Evolutionary conservation across 2,888 invertebrate genomes (phyloP).

Genomic region (Timema cristinae): DNA sequence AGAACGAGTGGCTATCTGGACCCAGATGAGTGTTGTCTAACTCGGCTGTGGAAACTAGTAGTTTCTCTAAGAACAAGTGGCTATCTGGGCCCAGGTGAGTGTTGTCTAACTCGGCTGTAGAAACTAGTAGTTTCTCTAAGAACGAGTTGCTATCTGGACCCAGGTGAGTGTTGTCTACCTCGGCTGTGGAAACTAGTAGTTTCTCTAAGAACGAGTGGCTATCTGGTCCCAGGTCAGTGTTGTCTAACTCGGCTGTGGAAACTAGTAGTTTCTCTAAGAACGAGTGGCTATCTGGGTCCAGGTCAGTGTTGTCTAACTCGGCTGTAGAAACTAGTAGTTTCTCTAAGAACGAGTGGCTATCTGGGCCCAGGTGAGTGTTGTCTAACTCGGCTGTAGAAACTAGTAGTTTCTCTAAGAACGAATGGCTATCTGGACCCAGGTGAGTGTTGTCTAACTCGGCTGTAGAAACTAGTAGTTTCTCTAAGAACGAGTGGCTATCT

Average conservation of each 20-base stretch:
- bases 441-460: constrained; percentile 47
- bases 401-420: too few species aligned
- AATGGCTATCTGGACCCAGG: too few species aligned
- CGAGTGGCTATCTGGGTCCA: too few species aligned
- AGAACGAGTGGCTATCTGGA: too few species aligned
- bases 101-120: constrained; percentile 7
- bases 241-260: not conserved
- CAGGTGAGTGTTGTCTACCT: constrained; percentile 58
- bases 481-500: too few species aligned
- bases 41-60: not conserved
- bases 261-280: too few species aligned
- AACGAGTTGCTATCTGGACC: too few species aligned
- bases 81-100: constrained; percentile 88
- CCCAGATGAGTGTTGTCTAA: constrained; percentile 66
- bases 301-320: constrained; percentile 55
- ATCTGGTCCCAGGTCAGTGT: constrained; percentile 81
- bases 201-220: too few species aligned
- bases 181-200: not conserved
- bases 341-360: too few species aligned
- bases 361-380: constrained; percentile 75
- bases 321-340: not conserved
- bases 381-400: not conserved
- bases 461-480: not conserved
- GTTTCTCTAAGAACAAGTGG: too few species aligned
- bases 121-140: too few species aligned